These are phyloP conservation scores for Typhlichthys subterraneus DNA, from an alignment of 2,797 vertebrate genomes.

Conservation along the genomic window DNA sequence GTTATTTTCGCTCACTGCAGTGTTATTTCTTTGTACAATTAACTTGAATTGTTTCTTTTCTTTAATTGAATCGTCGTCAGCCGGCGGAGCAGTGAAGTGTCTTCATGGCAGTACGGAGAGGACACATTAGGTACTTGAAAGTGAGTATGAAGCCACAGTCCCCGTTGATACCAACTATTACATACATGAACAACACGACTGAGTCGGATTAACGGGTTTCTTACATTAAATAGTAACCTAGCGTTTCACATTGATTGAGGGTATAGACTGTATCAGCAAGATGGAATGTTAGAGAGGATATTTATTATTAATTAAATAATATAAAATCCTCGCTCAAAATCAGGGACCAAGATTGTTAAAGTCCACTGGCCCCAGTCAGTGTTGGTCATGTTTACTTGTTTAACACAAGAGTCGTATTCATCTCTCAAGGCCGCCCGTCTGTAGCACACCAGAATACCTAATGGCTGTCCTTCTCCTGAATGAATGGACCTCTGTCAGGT, in stretches of 20 bases:
- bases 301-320: too few relatives aligned
- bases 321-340: too few relatives aligned
- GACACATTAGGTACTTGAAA: constrained; percentile 84
- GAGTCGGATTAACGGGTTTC: too few relatives aligned
- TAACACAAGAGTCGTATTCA: constrained; percentile 60
- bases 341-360: too few relatives aligned
- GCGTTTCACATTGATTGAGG: too few relatives aligned
- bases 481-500: constrained; percentile 67
- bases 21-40: not conserved
- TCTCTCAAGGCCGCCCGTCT: constrained; percentile 32
- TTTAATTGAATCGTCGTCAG: constrained; percentile 58
- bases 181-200: too few relatives aligned
- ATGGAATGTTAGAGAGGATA: too few relatives aligned
- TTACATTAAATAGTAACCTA: too few relatives aligned
- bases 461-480: constrained; percentile 49
- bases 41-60: constrained; percentile 54
- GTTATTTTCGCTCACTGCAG: not conserved
- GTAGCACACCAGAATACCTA: constrained; percentile 62
- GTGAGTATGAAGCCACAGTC: constrained; percentile 71
- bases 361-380: constrained; percentile 2
- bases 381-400: constrained; percentile 25
- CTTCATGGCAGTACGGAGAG: constrained; percentile 87
- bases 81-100: constrained; percentile 82
- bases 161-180: not conserved
- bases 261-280: too few relatives aligned